These are phyloP conservation scores for Phyllostomus discolor DNA, from an alignment of 2,113 vertebrate species.

Conservation along the genomic window DNA sequence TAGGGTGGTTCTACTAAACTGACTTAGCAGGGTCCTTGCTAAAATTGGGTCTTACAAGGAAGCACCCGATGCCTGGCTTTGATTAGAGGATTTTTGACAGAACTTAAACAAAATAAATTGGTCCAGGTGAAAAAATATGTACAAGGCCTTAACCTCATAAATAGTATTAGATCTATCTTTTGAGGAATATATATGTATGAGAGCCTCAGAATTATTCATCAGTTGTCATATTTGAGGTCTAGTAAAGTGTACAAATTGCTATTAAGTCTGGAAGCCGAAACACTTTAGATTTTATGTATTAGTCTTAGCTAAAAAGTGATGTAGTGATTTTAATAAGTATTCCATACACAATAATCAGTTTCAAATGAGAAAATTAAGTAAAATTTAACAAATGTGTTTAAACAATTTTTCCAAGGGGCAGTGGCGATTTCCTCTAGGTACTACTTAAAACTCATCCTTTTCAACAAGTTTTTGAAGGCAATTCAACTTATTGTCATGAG, in stretches of 20 bases:
- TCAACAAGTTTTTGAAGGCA: not conserved
- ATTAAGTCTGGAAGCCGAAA: not conserved
- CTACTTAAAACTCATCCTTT: not conserved
- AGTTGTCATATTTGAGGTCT: not conserved
- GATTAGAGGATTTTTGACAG: not conserved
- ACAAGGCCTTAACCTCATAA: not conserved
- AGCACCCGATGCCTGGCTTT: not conserved
- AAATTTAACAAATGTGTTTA: not conserved
- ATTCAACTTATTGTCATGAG: not conserved
- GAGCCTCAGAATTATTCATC: not conserved
- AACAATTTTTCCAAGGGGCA: not conserved
- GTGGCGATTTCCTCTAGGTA: not conserved
- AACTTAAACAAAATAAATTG: constrained; percentile 19
- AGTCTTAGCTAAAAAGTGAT: not conserved
- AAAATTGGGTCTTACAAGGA: not conserved
- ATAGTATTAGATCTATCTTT: not conserved
- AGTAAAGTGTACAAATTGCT: not conserved
- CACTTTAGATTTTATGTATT: not conserved
- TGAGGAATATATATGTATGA: not conserved
- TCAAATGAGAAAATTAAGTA: constrained; percentile 15
- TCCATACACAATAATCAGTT: not conserved
- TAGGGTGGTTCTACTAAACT: not conserved
- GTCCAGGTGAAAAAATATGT: not conserved
- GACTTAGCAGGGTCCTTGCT: not conserved
- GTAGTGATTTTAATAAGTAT: not conserved